Evolutionary conservation across 2,888 invertebrate genomes (phyloP).

Genomic region (Ariolimax columbianus): DNA sequence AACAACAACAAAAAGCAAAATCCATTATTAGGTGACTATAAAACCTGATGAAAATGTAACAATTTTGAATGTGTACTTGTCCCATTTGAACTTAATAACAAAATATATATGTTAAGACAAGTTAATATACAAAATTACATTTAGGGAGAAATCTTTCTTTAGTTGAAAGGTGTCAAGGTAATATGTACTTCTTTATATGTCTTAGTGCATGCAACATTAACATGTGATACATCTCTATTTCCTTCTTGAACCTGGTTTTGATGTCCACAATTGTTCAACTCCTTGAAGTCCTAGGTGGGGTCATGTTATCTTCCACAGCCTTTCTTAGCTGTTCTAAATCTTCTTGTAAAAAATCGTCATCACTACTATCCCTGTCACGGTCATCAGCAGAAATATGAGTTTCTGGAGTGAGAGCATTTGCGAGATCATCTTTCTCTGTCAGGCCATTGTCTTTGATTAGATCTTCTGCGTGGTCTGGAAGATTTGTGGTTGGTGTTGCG

Average conservation of each 20-base stretch:
- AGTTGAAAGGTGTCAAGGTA: background rate
- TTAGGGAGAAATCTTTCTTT: background rate
- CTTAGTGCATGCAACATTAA: background rate
- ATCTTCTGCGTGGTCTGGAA: background rate
- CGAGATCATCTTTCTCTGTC: background rate
- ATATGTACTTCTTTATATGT: background rate
- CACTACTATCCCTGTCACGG: background rate
- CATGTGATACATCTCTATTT: background rate
- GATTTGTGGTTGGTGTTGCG: background rate
- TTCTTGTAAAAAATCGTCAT: conserved; percentile 23
- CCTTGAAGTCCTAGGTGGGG: no score
- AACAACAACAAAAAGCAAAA: no score
- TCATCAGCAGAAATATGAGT: background rate
- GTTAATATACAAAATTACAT: background rate
- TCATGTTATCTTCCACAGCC: conserved; percentile 1
- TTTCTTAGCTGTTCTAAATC: conserved; percentile 8
- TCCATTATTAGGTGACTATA: no score
- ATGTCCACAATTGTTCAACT: background rate
- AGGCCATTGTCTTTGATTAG: background rate
- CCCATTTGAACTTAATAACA: background rate
- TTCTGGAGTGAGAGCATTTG: background rate
- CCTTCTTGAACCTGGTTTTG: background rate
- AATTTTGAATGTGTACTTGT: background rate
- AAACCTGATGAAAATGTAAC: background rate
- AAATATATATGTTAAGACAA: background rate